Base-by-base conservation (phyloP, 2,113 vertebrate species). In the Xenus cinereus region DNA sequence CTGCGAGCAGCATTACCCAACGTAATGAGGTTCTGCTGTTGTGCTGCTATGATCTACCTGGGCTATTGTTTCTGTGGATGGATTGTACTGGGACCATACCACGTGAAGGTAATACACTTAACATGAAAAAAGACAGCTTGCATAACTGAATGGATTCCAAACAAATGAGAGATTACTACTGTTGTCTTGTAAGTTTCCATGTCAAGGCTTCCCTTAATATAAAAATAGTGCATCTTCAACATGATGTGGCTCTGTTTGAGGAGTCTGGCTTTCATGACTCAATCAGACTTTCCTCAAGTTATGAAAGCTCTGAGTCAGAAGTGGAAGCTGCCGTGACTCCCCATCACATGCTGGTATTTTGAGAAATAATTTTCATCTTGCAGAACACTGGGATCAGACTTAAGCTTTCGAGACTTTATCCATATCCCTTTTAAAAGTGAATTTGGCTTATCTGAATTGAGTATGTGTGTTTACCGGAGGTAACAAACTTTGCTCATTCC, bases 51-150 rank as follows among this genome's bases (percentile, higher is more conserved):
- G 98, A 99, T 99, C 96, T 99, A 99, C 94, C 96, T 99, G 35
- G 99, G 99, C 43, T 99, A 99, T 54, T 99, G 99, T 90, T 99
- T 99, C 98, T 99, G 99, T 87, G 99, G 99, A 14, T 99, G 99
- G 99, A 99, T 99, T 51, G 99, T 99, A 10, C 97, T 99, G 37
- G 99, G 99, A 12, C 99, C 99, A 20, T 99, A 99, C 90, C 99
- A 99, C 3, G 98, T 98, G 24, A 99, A 99, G 97, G 99, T 99
- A 98, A 85, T 32, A 35, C 9, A 51, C 24, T 84, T 33, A n/a
- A 53, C 22, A 15, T 5, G 32, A n/a, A 63, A 79, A 76, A 79
- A 53, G 20, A 18, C 62, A 66, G 11, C 11, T 48, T 26, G 26
- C 45, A 33, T 76, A 87, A 73, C 37, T 82, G 66, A 87, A 89